Evolutionary conservation across 2,888 invertebrate species (phyloP).

Genomic region (Scaptodrosophila latifasciaeformis): DNA sequence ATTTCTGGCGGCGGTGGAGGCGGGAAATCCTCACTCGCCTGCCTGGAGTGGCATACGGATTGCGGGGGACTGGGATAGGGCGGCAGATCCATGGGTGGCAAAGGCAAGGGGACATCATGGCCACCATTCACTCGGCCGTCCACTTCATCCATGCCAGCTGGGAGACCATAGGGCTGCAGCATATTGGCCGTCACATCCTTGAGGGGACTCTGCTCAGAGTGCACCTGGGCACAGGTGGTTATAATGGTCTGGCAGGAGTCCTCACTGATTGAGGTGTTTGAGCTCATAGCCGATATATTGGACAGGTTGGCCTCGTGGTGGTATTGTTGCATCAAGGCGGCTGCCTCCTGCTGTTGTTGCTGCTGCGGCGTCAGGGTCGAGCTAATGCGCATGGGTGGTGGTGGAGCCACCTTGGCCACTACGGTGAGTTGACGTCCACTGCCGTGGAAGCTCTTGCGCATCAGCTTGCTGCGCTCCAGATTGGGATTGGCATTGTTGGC

Average conservation of each 20-base stretch:
- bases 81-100: constrained; percentile 79
- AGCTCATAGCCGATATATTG: constrained; percentile 74
- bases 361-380: constrained; percentile 81
- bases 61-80: constrained; percentile 88
- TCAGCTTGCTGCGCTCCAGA: constrained; percentile 88
- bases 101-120: constrained; percentile 27
- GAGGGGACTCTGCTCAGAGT: constrained; percentile 85
- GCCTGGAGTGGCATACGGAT: constrained; percentile 87
- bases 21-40: constrained; percentile 92
- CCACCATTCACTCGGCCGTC: constrained; percentile 75
- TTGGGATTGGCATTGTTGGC: constrained; percentile 82
- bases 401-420: constrained; percentile 88
- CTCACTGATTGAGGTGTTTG: constrained; percentile 74
- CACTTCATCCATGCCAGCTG: constrained; percentile 78
- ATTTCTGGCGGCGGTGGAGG: constrained; percentile 86
- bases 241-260: constrained; percentile 82
- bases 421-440: constrained; percentile 88
- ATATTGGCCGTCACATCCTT: constrained; percentile 37
- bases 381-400: constrained; percentile 90
- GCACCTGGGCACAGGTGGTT: constrained; percentile 87
- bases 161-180: constrained; percentile 47
- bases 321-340: constrained; percentile 66
- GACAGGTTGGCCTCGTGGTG: constrained; percentile 74
- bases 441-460: constrained; percentile 92
- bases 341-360: constrained; percentile 76